These are phyloP conservation scores for Rallus crepitans DNA, from an alignment of 2,797 vertebrate species.

Conservation along the genomic window DNA sequence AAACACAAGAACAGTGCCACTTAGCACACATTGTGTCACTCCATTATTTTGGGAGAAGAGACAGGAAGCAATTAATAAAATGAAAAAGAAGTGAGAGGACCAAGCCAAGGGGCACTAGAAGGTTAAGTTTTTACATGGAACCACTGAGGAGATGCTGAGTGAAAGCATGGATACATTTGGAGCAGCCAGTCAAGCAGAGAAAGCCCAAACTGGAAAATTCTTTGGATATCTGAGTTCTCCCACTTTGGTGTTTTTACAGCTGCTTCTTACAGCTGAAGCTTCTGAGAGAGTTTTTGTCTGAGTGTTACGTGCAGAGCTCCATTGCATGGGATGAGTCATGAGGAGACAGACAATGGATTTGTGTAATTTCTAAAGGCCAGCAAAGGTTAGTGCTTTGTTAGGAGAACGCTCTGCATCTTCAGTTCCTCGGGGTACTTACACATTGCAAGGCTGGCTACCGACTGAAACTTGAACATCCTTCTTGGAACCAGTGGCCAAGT, in stretches of 20 bases:
- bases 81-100: neutral
- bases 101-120: neutral
- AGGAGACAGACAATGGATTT: neutral
- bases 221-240: neutral
- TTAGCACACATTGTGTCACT: neutral
- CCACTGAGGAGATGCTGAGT: neutral
- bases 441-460: constrained; percentile 84
- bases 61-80: neutral
- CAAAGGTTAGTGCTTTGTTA: neutral
- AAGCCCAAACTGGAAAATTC: neutral
- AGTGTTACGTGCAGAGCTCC: neutral
- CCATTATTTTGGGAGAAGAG: neutral
- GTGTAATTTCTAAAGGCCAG: neutral
- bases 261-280: neutral
- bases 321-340: neutral
- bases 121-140: neutral
- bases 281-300: neutral
- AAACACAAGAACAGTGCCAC: neutral
- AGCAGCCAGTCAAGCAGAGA: neutral
- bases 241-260: neutral
- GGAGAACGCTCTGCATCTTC: neutral
- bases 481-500: constrained; percentile 88
- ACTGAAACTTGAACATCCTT: constrained; percentile 88
- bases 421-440: constrained; percentile 83
- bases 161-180: neutral